Conservation (phyloP, 2,797 vertebrate species). For the Denticeps clupeoides region DNA sequence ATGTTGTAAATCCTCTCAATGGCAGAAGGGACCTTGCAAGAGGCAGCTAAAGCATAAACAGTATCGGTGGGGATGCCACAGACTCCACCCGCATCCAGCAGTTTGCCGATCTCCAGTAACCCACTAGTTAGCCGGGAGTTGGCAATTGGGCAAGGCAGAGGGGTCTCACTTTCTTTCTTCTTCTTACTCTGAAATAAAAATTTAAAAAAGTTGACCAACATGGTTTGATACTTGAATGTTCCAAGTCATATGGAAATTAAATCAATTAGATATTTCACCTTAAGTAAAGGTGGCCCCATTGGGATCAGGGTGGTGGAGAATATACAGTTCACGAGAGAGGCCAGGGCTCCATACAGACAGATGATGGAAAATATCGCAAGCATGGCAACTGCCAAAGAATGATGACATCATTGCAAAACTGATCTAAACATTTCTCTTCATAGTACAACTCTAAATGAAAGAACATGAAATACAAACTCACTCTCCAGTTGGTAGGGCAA, state of each 20-base stretch:
- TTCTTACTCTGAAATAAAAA: conserved; percentile 30
- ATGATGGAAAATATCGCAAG: conserved; percentile 57
- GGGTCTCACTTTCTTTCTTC: conserved; percentile 30
- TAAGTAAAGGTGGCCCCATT: conserved; percentile 61
- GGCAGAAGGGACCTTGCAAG: conserved; percentile 75
- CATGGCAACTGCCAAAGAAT: conserved; percentile 54
- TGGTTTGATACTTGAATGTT: neutral
- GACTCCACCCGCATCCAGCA: conserved; percentile 62
- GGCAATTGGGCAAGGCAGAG: conserved; percentile 52
- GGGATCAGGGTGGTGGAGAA: conserved; percentile 62
- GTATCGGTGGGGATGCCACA: conserved; percentile 82
- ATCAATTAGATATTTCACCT: conserved; percentile 31
- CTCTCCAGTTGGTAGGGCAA: conserved; percentile 71
- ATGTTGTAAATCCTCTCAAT: conserved; percentile 70
- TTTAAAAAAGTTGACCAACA: neutral
- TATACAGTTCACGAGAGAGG: conserved; percentile 64
- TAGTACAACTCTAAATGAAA: neutral
- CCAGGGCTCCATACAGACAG: conserved; percentile 67
- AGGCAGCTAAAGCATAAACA: conserved; percentile 75
- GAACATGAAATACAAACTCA: too few relatives aligned
- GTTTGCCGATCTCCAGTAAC: conserved; percentile 56
- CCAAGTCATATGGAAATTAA: neutral
- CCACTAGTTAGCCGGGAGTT: conserved; percentile 64
- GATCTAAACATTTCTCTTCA: neutral
- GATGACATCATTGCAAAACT: neutral